A percentile compares a stretch with the other conserved stretches of the same genome.
Evolutionary conservation across 2,113 vertebrate species (phyloP).

Genomic region (Lycaon pictus): DNA sequence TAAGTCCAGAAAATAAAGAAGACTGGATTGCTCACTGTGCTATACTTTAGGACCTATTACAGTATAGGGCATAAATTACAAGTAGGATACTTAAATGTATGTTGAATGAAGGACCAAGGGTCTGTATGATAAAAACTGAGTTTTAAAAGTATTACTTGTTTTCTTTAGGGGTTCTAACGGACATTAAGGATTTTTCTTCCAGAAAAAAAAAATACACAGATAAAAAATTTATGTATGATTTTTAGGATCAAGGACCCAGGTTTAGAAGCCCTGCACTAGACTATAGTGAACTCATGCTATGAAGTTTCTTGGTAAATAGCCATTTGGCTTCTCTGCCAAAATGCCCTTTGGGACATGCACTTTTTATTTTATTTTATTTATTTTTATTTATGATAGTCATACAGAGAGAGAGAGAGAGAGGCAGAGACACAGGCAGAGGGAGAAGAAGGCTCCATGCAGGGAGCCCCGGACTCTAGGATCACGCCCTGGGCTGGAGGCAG

Average conservation of each 20-base stretch:
- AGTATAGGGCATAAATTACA: not conserved
- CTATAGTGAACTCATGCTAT: not conserved
- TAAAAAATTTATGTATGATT: not conserved
- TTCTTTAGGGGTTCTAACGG: not conserved
- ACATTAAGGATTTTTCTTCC: not conserved
- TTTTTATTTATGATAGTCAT: no score
- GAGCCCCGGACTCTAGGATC: no score
- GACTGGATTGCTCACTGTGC: not conserved
- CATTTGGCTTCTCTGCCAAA: slow-evolving; percentile 31
- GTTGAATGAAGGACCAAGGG: not conserved
- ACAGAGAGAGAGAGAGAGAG: no score
- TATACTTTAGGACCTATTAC: not conserved
- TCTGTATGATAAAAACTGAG: not conserved
- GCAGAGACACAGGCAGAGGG: no score
- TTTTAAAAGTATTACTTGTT: not conserved
- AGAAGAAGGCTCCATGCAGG: no score
- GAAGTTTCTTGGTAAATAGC: not conserved
- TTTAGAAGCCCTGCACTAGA: slow-evolving; percentile 6
- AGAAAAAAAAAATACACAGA: not conserved
- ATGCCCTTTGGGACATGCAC: not conserved
- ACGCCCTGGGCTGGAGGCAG: no score
- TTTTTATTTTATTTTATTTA: not conserved
- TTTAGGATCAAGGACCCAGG: not conserved
- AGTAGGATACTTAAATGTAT: not conserved
- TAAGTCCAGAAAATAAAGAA: not conserved